phyloP scores from a whole-genome alignment of 2,888 invertebrate genomes.

The Caenorhabditis drosophilae region DNA sequence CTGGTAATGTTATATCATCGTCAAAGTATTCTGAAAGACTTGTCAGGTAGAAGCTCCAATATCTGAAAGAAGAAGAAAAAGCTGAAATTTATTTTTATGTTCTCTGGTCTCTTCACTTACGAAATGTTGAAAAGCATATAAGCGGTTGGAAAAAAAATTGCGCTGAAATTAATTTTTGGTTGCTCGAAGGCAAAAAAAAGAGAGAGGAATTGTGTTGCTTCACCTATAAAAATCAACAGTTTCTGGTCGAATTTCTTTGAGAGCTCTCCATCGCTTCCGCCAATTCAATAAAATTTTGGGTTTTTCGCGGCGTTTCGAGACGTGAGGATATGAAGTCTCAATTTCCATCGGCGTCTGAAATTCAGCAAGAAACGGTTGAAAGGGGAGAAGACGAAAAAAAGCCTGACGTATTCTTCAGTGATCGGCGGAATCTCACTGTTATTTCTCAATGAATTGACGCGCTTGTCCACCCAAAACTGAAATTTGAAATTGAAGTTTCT shows the following conservation, averaged over 20 bases:
- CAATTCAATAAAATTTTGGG: constrained; percentile 33
- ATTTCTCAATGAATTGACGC: constrained; percentile 55
- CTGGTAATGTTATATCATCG: constrained; percentile 26
- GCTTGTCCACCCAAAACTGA: constrained; percentile 67
- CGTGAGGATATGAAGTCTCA: constrained; percentile 25
- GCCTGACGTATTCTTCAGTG: constrained; percentile 33
- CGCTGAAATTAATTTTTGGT: too few species aligned
- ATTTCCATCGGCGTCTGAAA: constrained; percentile 27
- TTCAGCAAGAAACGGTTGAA: too few species aligned
- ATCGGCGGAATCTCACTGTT: constrained; percentile 31
- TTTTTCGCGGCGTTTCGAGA: constrained; percentile 30
- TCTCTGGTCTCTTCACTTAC: too few species aligned
- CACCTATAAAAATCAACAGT: constrained; percentile 68
- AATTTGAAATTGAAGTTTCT: constrained; percentile 6
- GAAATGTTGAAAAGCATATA: constrained; percentile 67
- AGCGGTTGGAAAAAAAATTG: constrained; percentile 66
- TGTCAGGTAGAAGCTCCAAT: constrained; percentile 67
- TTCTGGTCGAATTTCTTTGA: constrained; percentile 56
- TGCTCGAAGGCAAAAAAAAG: too few species aligned
- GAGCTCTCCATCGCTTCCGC: constrained; percentile 34
- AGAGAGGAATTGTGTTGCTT: too few species aligned
- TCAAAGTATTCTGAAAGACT: constrained; percentile 54
- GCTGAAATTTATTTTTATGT: too few species aligned
- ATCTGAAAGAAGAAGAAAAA: constrained; percentile 16
- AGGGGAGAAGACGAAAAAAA: too few species aligned